These are phyloP conservation scores for Cryptomyrus ogoouensis DNA, from an alignment of 2,113 vertebrate species.

Conservation along the genomic window DNA sequence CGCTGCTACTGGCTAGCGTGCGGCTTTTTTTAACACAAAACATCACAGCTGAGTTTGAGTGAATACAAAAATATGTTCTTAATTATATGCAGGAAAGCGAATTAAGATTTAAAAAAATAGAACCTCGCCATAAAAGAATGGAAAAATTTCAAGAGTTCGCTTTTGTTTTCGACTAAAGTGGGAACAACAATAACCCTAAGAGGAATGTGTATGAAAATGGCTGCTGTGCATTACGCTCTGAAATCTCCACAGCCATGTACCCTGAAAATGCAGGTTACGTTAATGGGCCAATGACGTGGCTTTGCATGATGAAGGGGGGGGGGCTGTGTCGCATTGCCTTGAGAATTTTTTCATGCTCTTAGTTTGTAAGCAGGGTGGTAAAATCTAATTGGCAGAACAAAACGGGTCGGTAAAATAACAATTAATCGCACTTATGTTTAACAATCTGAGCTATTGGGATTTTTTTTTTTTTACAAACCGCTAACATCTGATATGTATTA, in stretches of 20 bases:
- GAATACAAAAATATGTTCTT: neutral
- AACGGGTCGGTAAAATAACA: neutral
- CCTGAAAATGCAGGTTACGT: neutral
- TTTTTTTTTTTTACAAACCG: neutral
- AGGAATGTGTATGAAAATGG: neutral
- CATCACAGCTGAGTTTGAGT: neutral
- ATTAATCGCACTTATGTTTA: neutral
- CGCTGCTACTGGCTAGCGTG: neutral
- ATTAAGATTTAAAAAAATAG: neutral
- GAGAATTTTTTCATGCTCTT: neutral
- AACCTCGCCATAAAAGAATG: neutral
- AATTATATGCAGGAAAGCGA: neutral
- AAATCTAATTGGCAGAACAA: conserved; percentile 2
- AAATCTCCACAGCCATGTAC: neutral
- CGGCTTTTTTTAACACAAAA: neutral
- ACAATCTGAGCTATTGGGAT: neutral
- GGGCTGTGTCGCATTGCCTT: neutral
- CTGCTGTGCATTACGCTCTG: neutral
- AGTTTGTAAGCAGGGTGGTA: neutral
- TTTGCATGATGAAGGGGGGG: neutral
- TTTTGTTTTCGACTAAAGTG: neutral
- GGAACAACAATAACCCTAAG: neutral
- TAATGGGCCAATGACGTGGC: neutral
- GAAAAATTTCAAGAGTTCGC: neutral
- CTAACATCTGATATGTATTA: conserved; percentile 17